Evolutionary conservation across 2,888 invertebrate species (phyloP), one percentile per base, ranked within the genome.

Genomic region (Hypomecis atomaria): DNA sequence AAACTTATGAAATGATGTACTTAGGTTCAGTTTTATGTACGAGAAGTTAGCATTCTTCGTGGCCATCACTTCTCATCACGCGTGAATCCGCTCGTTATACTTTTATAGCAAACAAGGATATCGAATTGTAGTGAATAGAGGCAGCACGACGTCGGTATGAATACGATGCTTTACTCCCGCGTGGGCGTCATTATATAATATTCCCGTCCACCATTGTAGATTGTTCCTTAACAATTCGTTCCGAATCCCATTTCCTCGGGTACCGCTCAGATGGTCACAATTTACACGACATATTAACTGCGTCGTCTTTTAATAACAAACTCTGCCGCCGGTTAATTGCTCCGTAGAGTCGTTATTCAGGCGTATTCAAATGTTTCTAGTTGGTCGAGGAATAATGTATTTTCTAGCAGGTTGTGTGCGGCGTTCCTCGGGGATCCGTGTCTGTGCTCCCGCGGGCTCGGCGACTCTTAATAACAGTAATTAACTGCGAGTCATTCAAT

Each of bases 381-480:
- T 71, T 74, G 62, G 60, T 61, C 59, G 61, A 66, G 71, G 72
- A 75, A 74, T 78, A 76, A 80, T 64, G 78, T 83, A 79, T 78
- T 62, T 73, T 77, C 66, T 76, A 73, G 78, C 50, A 49, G 45
- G 59, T 45, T 59, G 55, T 77, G 60, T 70, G 76, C 73, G 80
- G 82, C 82, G 81, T 83, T 83, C 82, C 73, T 56, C 38, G 61
- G 55, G 71, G 79, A 82, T 83, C 83, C 82, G 81, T 84, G 84
- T 82, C 85, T 83, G 73, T 70, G 69, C 76, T 84, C 83, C 79
- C 78, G 78, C 74, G 79, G 80, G 83, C 77, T 75, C 73, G 77
- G 82, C 82, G 77, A 83, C 83, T 83, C 80, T 82, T 88, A 87
- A 90, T 89, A 87, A 87, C 88, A 79, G 88, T 86, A 88, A 89